Evolutionary conservation across 2,797 vertebrate species (phyloP), one percentile per base, ranked within the genome.

Genomic region (Siniperca obscura): DNA sequence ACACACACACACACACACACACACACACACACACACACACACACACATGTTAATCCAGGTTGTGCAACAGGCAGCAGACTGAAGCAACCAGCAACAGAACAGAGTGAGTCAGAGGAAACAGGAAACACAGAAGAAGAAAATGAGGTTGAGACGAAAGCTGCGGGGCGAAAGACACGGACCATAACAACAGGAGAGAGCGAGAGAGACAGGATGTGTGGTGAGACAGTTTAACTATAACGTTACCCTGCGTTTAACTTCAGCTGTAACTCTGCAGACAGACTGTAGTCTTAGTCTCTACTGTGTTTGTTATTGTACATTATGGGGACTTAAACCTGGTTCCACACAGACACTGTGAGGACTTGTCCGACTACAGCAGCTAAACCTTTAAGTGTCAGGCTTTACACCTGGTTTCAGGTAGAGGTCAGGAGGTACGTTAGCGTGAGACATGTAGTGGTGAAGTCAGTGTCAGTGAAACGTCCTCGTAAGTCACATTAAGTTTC

Each of bases 41-140:
- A 46, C 40, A 65, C 73, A 46, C 50, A 36, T 52, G 12, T 44
- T 75, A 75, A 76, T 78, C 56, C 83, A 25, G 36, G 56, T 87
- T 83, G 69, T 69, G 75, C 75, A 85, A 81, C 64, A 62, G 16
- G 74, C 67, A 44, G 64, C 70, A 71, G 76, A 38, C 55, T 79
- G 75, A 74, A 74, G 81, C 57, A 84, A 77, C 50, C 34, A n/a
- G 25, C 64, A 66, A 61, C 61, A 40, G 38, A 69, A 10, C 12
- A 64, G 61, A 77, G 17, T 46, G 61, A 77, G 17, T 46, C 17
- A 60, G 44, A 77, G 64, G 55, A 75, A 78, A 77, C 80, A 83
- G 82, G 78, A 86, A 82, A 38, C 46, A 44, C 34, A 70, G 52
- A 46, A 71, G 76, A 70, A 46, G 56, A 69, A 50, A 30, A 55